phyloP scores from a whole-genome alignment of 2,888 invertebrate species.

The Athrips mouffetella region DNA sequence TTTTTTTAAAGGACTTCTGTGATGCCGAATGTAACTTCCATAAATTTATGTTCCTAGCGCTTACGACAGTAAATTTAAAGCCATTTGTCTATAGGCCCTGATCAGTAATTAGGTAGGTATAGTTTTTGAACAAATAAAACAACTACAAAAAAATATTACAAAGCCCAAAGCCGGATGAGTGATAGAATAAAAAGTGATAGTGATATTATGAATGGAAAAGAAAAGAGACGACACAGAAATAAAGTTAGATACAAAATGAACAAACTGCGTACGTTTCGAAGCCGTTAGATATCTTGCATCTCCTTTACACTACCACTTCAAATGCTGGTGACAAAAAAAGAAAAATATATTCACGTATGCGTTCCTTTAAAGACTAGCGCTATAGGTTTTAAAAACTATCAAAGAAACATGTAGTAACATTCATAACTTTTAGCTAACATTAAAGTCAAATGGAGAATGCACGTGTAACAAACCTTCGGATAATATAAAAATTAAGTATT shows the following conservation, averaged over 20 bases:
- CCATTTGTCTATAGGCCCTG: neutral
- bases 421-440: no score
- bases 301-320: slow-evolving; percentile 60
- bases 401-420: no score
- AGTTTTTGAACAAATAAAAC: neutral
- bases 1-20: no score
- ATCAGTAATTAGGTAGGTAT: neutral
- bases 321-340: slow-evolving; percentile 72
- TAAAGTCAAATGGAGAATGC: neutral
- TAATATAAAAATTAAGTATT: no score
- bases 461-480: no score
- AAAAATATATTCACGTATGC: slow-evolving; percentile 24
- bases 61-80: no score
- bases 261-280: slow-evolving; percentile 67
- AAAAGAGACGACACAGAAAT: slow-evolving; percentile 22
- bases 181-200: slow-evolving; percentile 1
- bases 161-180: slow-evolving; percentile 17
- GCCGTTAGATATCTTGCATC: slow-evolving; percentile 67
- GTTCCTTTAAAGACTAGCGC: neutral
- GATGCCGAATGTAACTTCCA: no score
- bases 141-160: neutral
- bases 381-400: neutral
- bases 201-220: no score
- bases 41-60: no score
- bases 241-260: slow-evolving; percentile 61